Conservation (phyloP, 1,140 invertebrate species). For the Aphis craccivora region DNA sequence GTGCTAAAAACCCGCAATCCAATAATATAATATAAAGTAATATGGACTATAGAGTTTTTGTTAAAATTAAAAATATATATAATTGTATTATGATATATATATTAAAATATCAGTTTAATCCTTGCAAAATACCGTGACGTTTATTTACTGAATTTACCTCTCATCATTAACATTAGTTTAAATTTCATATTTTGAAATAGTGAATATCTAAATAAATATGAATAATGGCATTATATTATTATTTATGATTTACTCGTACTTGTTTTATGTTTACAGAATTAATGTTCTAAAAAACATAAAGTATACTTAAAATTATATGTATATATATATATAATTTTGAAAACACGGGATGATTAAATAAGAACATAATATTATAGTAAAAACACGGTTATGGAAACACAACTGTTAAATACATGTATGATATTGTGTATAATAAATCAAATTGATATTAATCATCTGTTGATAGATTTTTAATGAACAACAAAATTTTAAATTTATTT, state of each 20-base stretch:
- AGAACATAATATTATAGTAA: neutral
- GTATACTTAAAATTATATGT: neutral
- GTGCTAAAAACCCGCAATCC: neutral
- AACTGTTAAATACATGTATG: neutral
- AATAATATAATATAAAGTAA: neutral
- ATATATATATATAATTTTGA: neutral
- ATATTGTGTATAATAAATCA: neutral
- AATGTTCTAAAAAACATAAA: neutral
- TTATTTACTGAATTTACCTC: neutral
- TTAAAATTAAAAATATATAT: no score
- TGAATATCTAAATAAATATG: neutral
- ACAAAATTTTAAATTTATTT: neutral
- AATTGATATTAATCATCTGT: neutral
- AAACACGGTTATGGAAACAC: neutral
- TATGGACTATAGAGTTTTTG: neutral
- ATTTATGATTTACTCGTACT: neutral
- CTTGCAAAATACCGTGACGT: neutral
- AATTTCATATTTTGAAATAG: neutral
- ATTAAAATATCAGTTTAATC: neutral
- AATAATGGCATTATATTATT: neutral
- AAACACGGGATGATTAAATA: neutral
- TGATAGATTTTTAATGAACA: neutral
- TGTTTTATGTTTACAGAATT: neutral
- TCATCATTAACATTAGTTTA: neutral
- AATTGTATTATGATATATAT: no score